Evolutionary conservation across 2,888 invertebrate genomes (phyloP).

Genomic region (Pandemis corylana): DNA sequence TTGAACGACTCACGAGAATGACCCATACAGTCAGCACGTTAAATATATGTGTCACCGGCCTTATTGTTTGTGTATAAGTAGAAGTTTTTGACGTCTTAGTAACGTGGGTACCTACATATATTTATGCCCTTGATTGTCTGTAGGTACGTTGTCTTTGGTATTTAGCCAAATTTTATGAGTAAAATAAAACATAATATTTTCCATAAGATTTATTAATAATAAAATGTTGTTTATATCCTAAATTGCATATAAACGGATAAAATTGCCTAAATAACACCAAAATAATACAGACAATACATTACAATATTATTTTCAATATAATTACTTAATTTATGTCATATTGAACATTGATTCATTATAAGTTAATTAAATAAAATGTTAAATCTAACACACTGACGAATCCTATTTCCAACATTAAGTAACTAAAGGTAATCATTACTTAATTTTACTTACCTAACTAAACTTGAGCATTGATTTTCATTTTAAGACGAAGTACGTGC

Average conservation of each 20-base stretch:
- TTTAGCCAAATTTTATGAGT: background rate
- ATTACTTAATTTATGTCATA: conserved; percentile 3
- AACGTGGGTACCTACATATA: too few relatives aligned
- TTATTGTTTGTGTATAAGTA: too few relatives aligned
- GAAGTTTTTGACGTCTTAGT: too few relatives aligned
- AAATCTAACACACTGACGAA: background rate
- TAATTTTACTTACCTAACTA: background rate
- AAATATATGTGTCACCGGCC: too few relatives aligned
- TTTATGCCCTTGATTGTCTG: too few relatives aligned
- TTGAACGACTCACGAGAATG: too few relatives aligned
- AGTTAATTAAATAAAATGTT: conserved; percentile 15
- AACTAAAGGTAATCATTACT: background rate
- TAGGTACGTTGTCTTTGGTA: too few relatives aligned
- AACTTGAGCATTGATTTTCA: background rate
- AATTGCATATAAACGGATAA: conserved; percentile 15
- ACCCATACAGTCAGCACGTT: too few relatives aligned
- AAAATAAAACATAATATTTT: conserved; percentile 9
- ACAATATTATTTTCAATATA: background rate
- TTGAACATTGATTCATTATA: conserved; percentile 5
- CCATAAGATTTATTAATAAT: conserved; percentile 9
- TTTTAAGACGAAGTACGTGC: background rate
- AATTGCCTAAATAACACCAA: conserved; percentile 21
- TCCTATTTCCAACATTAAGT: background rate
- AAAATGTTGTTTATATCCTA: conserved; percentile 16
- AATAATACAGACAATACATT: conserved; percentile 23